Conservation (phyloP, 2,888 invertebrate species). For the Hirtodrosophila alboralis region DNA sequence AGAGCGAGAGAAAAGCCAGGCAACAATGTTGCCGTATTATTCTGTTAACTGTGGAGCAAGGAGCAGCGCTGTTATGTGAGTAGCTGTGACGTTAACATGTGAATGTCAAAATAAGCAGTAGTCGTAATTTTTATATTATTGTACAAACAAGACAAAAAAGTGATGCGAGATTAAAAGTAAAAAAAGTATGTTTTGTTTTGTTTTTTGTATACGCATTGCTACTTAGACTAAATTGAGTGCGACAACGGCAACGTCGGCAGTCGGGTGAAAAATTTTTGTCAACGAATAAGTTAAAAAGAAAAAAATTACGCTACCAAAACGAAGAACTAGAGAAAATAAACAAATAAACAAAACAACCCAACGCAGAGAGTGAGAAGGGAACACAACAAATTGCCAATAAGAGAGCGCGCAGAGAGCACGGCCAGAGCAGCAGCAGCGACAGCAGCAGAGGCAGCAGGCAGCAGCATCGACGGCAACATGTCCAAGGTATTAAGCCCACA, state of each 20-base stretch:
- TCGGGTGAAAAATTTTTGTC: slow-evolving; percentile 16
- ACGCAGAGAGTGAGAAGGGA: slow-evolving; percentile 3
- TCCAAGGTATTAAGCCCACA: slow-evolving; percentile 72
- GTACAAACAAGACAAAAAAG: slow-evolving; percentile 42
- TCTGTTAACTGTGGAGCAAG: slow-evolving; percentile 24
- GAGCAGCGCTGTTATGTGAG: slow-evolving; percentile 16
- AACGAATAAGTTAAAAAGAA: slow-evolving; percentile 5
- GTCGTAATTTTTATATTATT: slow-evolving; percentile 36
- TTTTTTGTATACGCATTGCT: slow-evolving; percentile 18
- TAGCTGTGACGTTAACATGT: slow-evolving; percentile 27
- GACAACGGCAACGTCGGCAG: slow-evolving; percentile 10
- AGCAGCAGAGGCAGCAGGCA: background rate
- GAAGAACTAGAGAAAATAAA: slow-evolving; percentile 25
- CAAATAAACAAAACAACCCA: slow-evolving; percentile 37
- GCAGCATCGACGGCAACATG: slow-evolving; percentile 48
- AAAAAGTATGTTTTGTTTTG: slow-evolving; percentile 18
- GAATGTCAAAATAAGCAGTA: slow-evolving; percentile 34
- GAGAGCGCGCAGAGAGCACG: background rate
- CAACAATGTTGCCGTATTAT: no score
- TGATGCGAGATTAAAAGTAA: slow-evolving; percentile 32
- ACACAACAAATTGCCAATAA: slow-evolving; percentile 20
- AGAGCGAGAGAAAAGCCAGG: no score
- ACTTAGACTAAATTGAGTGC: slow-evolving; percentile 21
- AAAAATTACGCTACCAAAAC: slow-evolving; percentile 3
- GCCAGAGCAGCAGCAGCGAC: background rate